phyloP scores from a whole-genome alignment of 1,140 invertebrate species.

The Aphaenogaster ashmeadi region DNA sequence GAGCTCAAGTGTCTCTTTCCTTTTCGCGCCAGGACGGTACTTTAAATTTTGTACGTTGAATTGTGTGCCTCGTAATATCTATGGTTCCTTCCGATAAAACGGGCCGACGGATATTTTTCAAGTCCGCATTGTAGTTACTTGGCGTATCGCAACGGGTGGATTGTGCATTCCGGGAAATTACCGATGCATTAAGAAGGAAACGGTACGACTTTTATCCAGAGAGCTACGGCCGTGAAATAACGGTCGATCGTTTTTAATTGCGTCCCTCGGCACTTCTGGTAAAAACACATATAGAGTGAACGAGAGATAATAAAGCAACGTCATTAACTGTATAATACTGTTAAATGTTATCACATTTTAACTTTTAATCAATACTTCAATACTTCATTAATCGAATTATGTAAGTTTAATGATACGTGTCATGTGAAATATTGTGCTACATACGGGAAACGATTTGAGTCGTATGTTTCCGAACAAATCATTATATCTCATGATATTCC shows the following conservation, averaged over 20 bases:
- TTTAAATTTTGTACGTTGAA: constrained; percentile 69
- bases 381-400: constrained; percentile 55
- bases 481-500: constrained; percentile 59
- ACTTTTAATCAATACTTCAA: constrained; percentile 51
- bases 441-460: constrained; percentile 26
- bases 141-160: constrained; percentile 3
- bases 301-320: constrained; percentile 12
- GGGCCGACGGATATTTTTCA: constrained; percentile 39
- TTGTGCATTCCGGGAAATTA: constrained; percentile 52
- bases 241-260: constrained; percentile 34
- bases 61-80: constrained; percentile 42
- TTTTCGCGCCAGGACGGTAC: constrained; percentile 7
- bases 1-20: constrained; percentile 5
- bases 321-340: constrained; percentile 26
- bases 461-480: constrained; percentile 40
- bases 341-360: constrained; percentile 8
- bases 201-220: neutral
- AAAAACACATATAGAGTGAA: neutral
- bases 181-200: constrained; percentile 58
- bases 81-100: constrained; percentile 53
- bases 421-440: constrained; percentile 24
- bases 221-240: neutral
- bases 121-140: constrained; percentile 15
- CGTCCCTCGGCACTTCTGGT: neutral
- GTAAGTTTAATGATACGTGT: constrained; percentile 40